These are phyloP conservation scores for Anas flavirostris DNA, from an alignment of 2,797 vertebrate genomes.

Conservation along the genomic window DNA sequence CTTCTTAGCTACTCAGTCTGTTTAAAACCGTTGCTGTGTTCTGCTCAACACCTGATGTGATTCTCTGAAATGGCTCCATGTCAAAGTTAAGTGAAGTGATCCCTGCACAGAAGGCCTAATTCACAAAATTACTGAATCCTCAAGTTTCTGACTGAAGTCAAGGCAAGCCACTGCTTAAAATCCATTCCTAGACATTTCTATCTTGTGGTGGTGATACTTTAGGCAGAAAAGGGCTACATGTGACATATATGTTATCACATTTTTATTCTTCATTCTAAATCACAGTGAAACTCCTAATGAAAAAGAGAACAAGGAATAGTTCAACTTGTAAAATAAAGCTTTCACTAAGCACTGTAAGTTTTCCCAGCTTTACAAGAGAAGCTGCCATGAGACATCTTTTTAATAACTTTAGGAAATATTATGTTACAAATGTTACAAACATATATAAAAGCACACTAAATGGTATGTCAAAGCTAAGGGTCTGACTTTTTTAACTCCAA, in stretches of 20 bases:
- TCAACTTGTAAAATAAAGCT: constrained; percentile 40
- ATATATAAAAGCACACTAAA: constrained; percentile 20
- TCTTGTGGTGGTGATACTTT: not conserved
- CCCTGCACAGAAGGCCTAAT: constrained; percentile 1
- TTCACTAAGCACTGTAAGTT: not conserved
- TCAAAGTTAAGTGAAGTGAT: constrained; percentile 25
- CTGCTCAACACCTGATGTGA: constrained; percentile 41
- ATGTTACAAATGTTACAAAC: constrained; percentile 35
- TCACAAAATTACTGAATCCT: constrained; percentile 6
- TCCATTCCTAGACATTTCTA: not conserved
- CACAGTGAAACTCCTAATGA: constrained; percentile 42
- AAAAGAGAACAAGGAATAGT: constrained; percentile 43
- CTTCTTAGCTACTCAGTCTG: constrained; percentile 5
- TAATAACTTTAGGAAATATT: constrained; percentile 58
- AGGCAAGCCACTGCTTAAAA: not conserved
- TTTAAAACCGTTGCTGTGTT: constrained; percentile 10
- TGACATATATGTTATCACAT: not conserved
- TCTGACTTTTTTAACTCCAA: constrained; percentile 64
- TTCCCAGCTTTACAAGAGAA: constrained; percentile 32
- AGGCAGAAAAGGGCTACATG: not conserved
- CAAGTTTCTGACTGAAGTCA: not conserved
- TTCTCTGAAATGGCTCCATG: constrained; percentile 38
- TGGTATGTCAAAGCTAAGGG: constrained; percentile 5
- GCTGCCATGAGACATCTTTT: not conserved
- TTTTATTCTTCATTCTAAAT: constrained; percentile 51